phyloP scores from a whole-genome alignment of 2,113 vertebrate genomes.

The Grallaria varia region DNA sequence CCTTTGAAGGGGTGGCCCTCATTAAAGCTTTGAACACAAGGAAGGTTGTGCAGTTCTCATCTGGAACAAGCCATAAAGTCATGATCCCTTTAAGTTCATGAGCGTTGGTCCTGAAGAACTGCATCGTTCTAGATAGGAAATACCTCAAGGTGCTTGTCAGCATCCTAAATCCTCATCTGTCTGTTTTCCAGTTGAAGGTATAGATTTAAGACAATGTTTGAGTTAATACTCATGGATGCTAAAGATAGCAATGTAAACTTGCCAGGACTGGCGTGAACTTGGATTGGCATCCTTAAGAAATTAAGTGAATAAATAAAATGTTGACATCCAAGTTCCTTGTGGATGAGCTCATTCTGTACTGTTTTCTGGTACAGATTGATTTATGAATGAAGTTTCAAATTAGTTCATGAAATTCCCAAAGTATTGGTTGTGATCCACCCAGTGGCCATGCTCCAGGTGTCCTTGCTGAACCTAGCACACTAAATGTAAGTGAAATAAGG shows the following conservation, averaged over 20 bases:
- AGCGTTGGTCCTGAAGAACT: neutral
- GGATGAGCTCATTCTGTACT: conserved; percentile 43
- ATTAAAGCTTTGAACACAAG: neutral
- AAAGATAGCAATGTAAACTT: neutral
- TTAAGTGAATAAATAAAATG: conserved; percentile 37
- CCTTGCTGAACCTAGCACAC: neutral
- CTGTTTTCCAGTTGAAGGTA: neutral
- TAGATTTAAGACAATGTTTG: neutral
- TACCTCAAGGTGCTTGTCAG: neutral
- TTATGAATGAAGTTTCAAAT: conserved; percentile 31
- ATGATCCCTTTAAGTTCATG: neutral
- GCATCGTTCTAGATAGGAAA: neutral
- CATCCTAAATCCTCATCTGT: neutral
- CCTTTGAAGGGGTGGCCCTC: neutral
- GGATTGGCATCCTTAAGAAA: conserved; percentile 4
- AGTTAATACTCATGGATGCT: neutral
- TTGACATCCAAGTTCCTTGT: neutral
- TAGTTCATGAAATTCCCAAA: neutral
- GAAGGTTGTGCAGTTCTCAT: neutral
- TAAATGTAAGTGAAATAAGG: neutral
- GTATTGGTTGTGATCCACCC: neutral
- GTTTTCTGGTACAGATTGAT: conserved; percentile 30
- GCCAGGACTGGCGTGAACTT: neutral
- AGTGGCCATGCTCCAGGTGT: neutral
- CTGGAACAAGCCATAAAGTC: neutral